Conservation (phyloP, 2,888 invertebrate species). For the Pseudococcus viburni region DNA sequence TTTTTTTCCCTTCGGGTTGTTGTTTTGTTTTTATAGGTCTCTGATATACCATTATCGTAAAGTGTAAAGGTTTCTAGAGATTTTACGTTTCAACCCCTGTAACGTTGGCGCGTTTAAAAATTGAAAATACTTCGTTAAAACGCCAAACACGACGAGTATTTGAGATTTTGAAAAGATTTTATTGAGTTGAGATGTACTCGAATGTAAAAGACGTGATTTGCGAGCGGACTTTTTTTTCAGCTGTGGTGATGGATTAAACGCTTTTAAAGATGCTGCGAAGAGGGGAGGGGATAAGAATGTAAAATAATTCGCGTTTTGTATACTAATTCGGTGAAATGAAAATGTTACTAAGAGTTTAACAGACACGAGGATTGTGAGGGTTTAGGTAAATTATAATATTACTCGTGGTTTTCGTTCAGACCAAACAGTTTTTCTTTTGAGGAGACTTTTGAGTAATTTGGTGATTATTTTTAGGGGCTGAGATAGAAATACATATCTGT, state of each 20-base stretch:
- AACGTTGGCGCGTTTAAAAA: slow-evolving; percentile 21
- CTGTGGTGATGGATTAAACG: not conserved
- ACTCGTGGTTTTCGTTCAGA: too few relatives aligned
- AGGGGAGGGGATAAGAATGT: not conserved
- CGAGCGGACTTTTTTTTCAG: not conserved
- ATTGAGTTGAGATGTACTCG: not conserved
- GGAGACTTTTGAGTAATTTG: too few relatives aligned
- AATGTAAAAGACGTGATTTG: slow-evolving; percentile 5
- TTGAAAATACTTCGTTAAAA: slow-evolving; percentile 19
- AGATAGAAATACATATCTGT: too few relatives aligned
- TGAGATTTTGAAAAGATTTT: slow-evolving; percentile 27
- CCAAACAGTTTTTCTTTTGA: too few relatives aligned
- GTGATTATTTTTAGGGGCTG: too few relatives aligned
- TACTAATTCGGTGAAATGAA: not conserved
- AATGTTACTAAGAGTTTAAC: not conserved
- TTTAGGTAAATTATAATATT: not conserved
- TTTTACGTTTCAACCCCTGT: slow-evolving; percentile 5
- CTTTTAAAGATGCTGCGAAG: not conserved
- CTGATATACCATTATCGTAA: slow-evolving; percentile 17
- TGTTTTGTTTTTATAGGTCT: slow-evolving; percentile 39
- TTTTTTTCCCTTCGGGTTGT: not conserved
- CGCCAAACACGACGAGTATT: slow-evolving; percentile 16
- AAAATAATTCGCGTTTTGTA: slow-evolving; percentile 2
- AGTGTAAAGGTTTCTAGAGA: not conserved
- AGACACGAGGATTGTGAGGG: not conserved